Base-by-base conservation (phyloP, 2,797 vertebrate species). In the Acanthis flammea region DNA sequence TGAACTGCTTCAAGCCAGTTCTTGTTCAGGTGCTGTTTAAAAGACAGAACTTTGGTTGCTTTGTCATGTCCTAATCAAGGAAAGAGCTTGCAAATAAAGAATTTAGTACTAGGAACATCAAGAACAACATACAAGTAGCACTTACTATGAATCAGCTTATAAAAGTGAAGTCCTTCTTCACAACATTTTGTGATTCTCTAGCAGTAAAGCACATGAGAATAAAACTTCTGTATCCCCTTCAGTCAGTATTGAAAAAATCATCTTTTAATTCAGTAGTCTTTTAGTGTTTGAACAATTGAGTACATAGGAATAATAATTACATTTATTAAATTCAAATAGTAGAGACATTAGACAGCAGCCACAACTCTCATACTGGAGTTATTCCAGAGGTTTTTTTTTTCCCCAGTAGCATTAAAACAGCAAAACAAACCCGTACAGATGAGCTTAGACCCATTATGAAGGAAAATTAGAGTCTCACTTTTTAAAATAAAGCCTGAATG, bases 181-280 rank as follows among this genome's bases (percentile, higher is more conserved):
- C 19, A 70, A 44, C 4, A 5, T 19, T 79, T 45, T 66, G 42
- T 61, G n/a, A 72, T 47, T 75, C 31, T 60, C 19, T 41, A 63
- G 15, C 19, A 74, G 39, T 14, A 79, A 70, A 53, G 18, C 12
- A 14, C 0, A 0, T 44, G 8, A 75, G 10, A 80, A 73, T 30
- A 48, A 82, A 66, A 74, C 8, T 47, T 74, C 16, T 24, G 0
- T 15, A 44, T 55, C 60, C 11, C 3, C 10, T 70, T 79, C n/a
- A 80, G 30, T 75, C 18, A 50, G 50, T 68, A 72, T 6, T 88
- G 63, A 61, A 88, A 96, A 95, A 84, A 86, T 57, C 27, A 44
- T 37, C 4, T 83, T 91, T 95, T 94, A 94, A 77, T 94, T 94
- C 58, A 84, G 79, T 75, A 80, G 39, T 74, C 12, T 76, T 24